Conservation (phyloP, 2,113 vertebrate genomes). For the Halichoerus grypus region DNA sequence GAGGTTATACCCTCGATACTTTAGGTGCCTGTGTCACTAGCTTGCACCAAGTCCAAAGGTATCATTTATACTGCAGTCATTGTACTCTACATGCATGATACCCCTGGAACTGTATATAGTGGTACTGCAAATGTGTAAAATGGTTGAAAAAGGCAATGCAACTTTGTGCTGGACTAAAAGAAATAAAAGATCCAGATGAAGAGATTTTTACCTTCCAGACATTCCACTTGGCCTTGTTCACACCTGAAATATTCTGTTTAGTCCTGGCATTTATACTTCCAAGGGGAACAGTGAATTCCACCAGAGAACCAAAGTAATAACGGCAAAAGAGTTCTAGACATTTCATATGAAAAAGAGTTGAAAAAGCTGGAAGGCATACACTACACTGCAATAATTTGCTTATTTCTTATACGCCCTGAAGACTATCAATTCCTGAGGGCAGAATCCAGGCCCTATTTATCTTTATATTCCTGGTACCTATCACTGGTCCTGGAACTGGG, state of each 20-base stretch:
- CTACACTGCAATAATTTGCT: neutral
- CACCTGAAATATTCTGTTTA: neutral
- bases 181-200: neutral
- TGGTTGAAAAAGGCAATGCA: neutral
- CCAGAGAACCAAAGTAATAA: neutral
- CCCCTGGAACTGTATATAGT: neutral
- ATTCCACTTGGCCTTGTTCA: neutral
- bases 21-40: neutral
- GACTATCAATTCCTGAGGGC: neutral
- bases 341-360: neutral
- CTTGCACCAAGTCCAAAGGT: neutral
- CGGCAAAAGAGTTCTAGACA: neutral
- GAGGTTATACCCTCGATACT: neutral
- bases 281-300: neutral
- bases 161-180: neutral
- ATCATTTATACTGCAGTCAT: neutral
- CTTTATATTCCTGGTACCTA: neutral
- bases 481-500: neutral
- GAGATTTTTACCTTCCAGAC: neutral
- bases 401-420: neutral
- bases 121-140: neutral
- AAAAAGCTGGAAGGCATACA: neutral
- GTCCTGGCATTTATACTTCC: neutral
- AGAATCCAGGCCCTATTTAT: neutral
- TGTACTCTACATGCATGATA: neutral